These are phyloP conservation scores for Punctoribates punctum DNA, from an alignment of 2,888 invertebrate genomes.

Conservation along the genomic window DNA sequence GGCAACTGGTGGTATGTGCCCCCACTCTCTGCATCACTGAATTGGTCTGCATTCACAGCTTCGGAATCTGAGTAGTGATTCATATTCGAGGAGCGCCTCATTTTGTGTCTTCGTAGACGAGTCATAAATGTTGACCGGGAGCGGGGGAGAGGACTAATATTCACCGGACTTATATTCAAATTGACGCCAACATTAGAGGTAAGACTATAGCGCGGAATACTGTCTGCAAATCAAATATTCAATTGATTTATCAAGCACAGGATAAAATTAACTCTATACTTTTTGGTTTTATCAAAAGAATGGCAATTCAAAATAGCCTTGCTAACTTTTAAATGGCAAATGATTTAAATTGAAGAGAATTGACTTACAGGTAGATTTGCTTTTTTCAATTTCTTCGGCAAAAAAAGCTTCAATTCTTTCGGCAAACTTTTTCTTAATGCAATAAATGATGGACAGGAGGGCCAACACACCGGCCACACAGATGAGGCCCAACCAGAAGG, in stretches of 20 bases:
- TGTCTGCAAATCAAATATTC: slow-evolving; percentile 17
- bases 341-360: not conserved
- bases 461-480: slow-evolving; percentile 75
- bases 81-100: slow-evolving; percentile 26
- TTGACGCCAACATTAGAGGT: slow-evolving; percentile 45
- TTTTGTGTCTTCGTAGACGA: slow-evolving; percentile 22
- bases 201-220: slow-evolving; percentile 47
- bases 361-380: slow-evolving; percentile 48
- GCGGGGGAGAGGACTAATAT: slow-evolving; percentile 27
- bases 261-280: no score
- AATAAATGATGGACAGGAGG: slow-evolving; percentile 74
- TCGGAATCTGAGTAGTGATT: slow-evolving; percentile 47
- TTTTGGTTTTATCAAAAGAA: no score
- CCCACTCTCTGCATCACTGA: slow-evolving; percentile 19
- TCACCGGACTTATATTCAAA: slow-evolving; percentile 31
- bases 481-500: slow-evolving; percentile 82
- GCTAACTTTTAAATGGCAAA: no score
- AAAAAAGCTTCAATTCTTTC: slow-evolving; percentile 77
- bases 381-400: slow-evolving; percentile 62
- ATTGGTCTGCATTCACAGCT: slow-evolving; percentile 50
- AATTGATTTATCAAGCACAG: no score
- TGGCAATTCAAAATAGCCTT: no score
- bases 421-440: slow-evolving; percentile 78
- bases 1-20: not conserved
- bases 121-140: slow-evolving; percentile 39